Conservation (phyloP, 1,140 invertebrate genomes). For the Sminthurinus signatus region DNA sequence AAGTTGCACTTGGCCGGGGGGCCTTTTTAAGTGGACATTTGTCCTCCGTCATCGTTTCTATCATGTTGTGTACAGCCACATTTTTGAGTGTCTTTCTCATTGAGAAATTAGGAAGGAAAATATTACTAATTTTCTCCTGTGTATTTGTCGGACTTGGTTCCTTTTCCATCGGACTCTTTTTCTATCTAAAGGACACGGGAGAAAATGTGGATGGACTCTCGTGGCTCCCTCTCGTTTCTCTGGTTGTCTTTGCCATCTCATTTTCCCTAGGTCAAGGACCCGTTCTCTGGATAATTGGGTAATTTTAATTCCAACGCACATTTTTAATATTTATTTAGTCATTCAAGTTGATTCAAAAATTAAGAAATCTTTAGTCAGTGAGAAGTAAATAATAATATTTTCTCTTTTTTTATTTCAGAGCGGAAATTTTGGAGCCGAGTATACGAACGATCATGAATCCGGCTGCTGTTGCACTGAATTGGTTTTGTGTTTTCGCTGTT, state of each 20-base stretch:
- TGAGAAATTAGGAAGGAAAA: conserved; percentile 31
- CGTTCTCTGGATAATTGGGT: conserved; percentile 51
- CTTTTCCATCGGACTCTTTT: conserved; percentile 25
- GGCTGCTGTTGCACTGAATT: conserved; percentile 26
- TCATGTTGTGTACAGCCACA: conserved; percentile 22
- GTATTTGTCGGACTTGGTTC: conserved; percentile 23
- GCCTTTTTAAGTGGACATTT: conserved; percentile 18
- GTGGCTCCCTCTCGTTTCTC: conserved; percentile 48
- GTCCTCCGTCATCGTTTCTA: conserved; percentile 27
- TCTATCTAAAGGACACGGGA: conserved; percentile 19
- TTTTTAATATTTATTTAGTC: no score
- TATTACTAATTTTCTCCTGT: conserved; percentile 22
- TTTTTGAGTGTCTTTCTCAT: conserved; percentile 23
- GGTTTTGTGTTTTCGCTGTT: conserved; percentile 30
- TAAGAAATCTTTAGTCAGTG: no score
- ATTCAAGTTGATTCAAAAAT: no score
- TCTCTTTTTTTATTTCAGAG: no score
- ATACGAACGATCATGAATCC: conserved; percentile 29
- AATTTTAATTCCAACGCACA: no score
- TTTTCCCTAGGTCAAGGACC: conserved; percentile 54
- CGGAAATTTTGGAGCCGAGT: conserved; percentile 28
- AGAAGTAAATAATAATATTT: no score
- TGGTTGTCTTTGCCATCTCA: conserved; percentile 49
- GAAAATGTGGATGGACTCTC: conserved; percentile 7
- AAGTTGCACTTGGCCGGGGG: conserved; percentile 11